Evolutionary conservation across 2,113 vertebrate genomes (phyloP), one percentile per base, ranked within the genome.

Genomic region (Manacus vitellinus): DNA sequence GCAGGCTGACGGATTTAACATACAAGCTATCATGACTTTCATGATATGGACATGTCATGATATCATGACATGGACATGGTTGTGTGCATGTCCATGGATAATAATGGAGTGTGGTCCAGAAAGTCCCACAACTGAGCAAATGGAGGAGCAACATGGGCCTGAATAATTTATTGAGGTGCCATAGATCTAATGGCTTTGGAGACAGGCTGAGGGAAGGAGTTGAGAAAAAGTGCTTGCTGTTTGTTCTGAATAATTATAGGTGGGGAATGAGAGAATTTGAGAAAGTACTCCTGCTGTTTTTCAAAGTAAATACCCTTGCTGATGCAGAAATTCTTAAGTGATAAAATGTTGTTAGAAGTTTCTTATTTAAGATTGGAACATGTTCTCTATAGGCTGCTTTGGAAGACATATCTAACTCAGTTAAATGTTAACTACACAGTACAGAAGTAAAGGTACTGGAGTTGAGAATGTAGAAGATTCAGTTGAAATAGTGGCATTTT

Each of bases 111-210:
- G 19, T 14, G 15, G 16, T 97, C 49, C 33, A 92, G 67, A 73
- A 94, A 94, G 67, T 67, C 35, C 73, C 31, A 58, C 22, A 82
- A 55, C 70, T 94, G 75, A 97, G 88, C 27, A 91, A 91, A 37
- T 83, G 77, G 41, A 91, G 92, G 95, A 97, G 82, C 95, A 95
- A 89, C 80, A 92, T 94, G 79, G 97, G 80, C 77, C 98, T 98
- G 97, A 98, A 98, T 98, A 98, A 98, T 98, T 97, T 97, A 98
- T 95, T 95, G 94, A 94, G 94, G 86, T 97, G 89, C 27, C 22
- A 47, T 83, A 95, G 96, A 96, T 98, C 96, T 98, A 95, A 97
- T 97, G 98, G 97, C 95, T 98, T 97, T 98, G 95, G 98, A 98
- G 97, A 97, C 88, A 93, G 9, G 21, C 22, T 82, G 43, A 78